Evolutionary conservation across 2,888 invertebrate species (phyloP).

Genomic region (Hymenopus coronatus): DNA sequence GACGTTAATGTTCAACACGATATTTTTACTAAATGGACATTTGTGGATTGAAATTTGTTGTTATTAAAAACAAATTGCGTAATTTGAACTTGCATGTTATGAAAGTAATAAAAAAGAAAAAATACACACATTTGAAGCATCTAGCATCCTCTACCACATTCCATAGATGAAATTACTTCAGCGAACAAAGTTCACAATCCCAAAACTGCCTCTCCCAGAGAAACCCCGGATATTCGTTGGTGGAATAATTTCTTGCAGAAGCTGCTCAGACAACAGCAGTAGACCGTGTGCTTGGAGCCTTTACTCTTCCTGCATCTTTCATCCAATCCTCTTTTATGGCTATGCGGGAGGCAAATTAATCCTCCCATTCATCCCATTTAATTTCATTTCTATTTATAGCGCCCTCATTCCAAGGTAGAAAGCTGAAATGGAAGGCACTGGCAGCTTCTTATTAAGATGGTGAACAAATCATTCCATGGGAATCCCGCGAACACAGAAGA

Average conservation of each 20-base stretch:
- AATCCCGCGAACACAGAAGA: too few species aligned
- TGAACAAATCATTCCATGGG: too few species aligned
- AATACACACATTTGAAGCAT: too few species aligned
- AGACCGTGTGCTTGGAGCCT: background rate
- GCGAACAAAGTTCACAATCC: too few species aligned
- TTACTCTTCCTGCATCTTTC: background rate
- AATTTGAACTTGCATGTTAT: too few species aligned
- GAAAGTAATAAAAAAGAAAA: too few species aligned
- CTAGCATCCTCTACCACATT: too few species aligned
- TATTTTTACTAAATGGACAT: too few species aligned
- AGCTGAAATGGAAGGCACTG: background rate
- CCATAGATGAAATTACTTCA: too few species aligned
- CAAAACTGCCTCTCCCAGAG: background rate
- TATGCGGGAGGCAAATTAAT: conserved; percentile 17
- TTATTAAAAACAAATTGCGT: too few species aligned
- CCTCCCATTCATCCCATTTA: conserved; percentile 13
- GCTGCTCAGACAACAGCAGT: background rate
- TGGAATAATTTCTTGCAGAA: background rate
- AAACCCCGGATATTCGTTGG: background rate
- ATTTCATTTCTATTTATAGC: conserved; percentile 21
- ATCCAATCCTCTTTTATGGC: background rate
- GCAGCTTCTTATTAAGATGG: background rate
- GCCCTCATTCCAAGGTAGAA: background rate
- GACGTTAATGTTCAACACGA: too few species aligned
- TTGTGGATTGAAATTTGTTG: too few species aligned